Base-by-base conservation (phyloP, 2,888 invertebrate species). In the Cynaeus angustus region DNA sequence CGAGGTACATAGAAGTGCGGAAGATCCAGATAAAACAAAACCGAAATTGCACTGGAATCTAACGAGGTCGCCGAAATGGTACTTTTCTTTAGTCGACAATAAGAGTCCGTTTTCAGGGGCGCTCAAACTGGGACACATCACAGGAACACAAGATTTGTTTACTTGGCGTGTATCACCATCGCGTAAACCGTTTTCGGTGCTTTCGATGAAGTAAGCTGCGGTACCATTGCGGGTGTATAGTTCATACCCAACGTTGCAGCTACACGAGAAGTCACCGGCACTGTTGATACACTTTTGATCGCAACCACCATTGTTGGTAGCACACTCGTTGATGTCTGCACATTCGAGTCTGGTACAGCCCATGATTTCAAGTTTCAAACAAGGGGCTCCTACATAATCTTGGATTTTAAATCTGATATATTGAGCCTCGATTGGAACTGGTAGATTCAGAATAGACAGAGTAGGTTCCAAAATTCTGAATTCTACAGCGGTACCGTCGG, bases 11-110 rank as follows among this genome's bases (percentile, higher is more conserved):
- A 94, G 88, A 12, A 98, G 86, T 3, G 94, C 91, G 0, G 95
- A 90, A 55, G 94, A 92, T 56, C 98, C 98, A 68, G 93, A 91
- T 90, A 98, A 93, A 0, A 96, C 93, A 82, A 95, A 96, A 12
- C 98, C 98, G 84, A 98, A 97, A 80, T 96, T 91, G 82, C 98
- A 98, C 80, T 96, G 95, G 89, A 98, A 98, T 74, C 91, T 91
- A 0, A 97, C 92, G 43, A 94, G 88, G 83, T 97, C 97, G 0
- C 96, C 95, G 80, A 95, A 97, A 82, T 97, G 95, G 82, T 93
- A 96, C 79, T 92, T 88, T 64, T 88, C 88, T 86, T 89, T 94
- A 0, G 95, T 95, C 0, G 95, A 92, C 6, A 97, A 83, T 26
- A 96, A 86, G 77, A 93, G 89, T 66, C 96, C 97, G 83, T 96